Percentiles rank a stretch among this genome's conserved stretches.
phyloP scores from a whole-genome alignment of 2,113 vertebrate genomes.

The Pungitius pungitius region DNA sequence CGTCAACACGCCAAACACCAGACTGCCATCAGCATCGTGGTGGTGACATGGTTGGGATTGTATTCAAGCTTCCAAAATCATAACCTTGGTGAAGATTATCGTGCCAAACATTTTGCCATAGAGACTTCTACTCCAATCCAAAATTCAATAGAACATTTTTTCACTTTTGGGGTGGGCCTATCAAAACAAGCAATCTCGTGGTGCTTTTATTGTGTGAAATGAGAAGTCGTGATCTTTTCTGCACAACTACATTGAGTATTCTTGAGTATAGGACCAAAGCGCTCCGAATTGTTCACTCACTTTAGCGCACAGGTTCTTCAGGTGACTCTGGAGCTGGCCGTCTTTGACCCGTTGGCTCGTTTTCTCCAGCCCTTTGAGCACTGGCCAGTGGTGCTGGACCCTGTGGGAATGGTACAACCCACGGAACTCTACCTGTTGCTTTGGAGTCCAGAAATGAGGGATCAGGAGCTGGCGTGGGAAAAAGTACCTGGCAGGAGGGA shows the following conservation, averaged over 20 bases:
- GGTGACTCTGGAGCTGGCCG: conserved; percentile 64
- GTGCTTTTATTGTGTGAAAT: background rate
- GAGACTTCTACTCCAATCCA: background rate
- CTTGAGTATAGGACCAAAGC: too few relatives aligned
- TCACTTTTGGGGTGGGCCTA: background rate
- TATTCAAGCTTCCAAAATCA: background rate
- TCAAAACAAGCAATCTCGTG: background rate
- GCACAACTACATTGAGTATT: background rate
- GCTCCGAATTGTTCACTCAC: conserved; percentile 62
- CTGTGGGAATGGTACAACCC: conserved; percentile 80
- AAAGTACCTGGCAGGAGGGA: conserved; percentile 84
- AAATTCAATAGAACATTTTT: background rate
- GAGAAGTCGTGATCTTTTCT: background rate
- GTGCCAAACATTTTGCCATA: too few relatives aligned
- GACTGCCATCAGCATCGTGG: background rate
- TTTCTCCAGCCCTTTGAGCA: conserved; percentile 78
- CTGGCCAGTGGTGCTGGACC: conserved; percentile 60
- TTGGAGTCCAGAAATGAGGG: conserved; percentile 90
- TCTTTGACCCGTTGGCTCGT: conserved; percentile 66
- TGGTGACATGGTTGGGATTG: background rate
- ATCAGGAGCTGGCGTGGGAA: conserved; percentile 92
- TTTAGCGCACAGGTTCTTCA: conserved; percentile 83
- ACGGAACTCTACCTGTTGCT: conserved; percentile 86
- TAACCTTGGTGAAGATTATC: background rate
- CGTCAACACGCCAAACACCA: background rate